A percentile compares a stretch with the other conserved stretches of the same genome.
phyloP scores from a whole-genome alignment of 2,113 vertebrate genomes.

The Apteryx owenii region DNA sequence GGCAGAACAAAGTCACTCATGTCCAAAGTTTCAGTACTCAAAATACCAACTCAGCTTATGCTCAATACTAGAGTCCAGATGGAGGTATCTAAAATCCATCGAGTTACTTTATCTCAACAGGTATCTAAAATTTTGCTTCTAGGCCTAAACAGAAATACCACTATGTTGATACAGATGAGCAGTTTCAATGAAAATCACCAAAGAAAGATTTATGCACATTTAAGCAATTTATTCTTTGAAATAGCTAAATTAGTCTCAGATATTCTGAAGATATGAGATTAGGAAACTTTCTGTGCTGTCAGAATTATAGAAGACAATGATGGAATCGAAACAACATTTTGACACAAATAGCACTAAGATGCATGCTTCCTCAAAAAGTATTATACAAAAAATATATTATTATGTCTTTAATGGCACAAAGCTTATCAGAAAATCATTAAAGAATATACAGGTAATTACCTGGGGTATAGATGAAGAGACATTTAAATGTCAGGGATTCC shows the following conservation, averaged over 20 bases:
- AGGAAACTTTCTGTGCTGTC: not conserved
- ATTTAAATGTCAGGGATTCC: not conserved
- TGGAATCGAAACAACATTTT: not conserved
- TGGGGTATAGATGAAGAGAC: not conserved
- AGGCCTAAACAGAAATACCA: not conserved
- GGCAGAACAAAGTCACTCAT: not conserved
- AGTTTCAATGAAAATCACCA: not conserved
- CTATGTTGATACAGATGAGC: rapidly evolving
- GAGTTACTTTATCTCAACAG: not conserved
- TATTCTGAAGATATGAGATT: not conserved
- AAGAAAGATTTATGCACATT: not conserved
- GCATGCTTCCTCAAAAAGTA: not conserved
- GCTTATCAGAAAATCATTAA: not conserved
- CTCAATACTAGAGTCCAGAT: not conserved
- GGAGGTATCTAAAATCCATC: not conserved
- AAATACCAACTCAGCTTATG: not conserved
- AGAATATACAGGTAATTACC: not conserved
- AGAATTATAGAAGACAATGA: not conserved
- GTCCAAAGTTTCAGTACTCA: not conserved
- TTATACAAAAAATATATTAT: slow-evolving; percentile 2
- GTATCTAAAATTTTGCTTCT: not conserved
- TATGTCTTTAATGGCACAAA: not conserved
- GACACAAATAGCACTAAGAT: not conserved
- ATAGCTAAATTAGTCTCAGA: not conserved
- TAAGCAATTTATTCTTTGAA: not conserved